phyloP scores from a whole-genome alignment of 2,888 invertebrate species.

The Epistrophe grossulariae region DNA sequence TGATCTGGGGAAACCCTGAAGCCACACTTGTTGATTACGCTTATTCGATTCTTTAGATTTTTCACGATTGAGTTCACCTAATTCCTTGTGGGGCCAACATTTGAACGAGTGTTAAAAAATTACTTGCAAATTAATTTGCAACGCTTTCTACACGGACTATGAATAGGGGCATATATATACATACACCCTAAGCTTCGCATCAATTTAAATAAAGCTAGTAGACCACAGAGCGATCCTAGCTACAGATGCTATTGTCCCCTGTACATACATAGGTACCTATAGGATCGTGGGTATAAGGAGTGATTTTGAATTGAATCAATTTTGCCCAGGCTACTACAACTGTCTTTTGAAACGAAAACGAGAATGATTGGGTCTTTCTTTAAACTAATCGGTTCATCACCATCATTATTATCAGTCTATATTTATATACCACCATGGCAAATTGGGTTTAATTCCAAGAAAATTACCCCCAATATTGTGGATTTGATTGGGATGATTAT shows the following conservation, averaged over 20 bases:
- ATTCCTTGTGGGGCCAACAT: no score
- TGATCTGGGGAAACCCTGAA: no score
- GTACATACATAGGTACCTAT: not conserved
- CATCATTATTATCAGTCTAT: not conserved
- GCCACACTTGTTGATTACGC: no score
- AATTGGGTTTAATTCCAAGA: conserved; percentile 43
- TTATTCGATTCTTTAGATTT: no score
- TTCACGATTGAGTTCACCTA: no score
- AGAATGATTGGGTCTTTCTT: conserved; percentile 24
- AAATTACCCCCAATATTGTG: conserved; percentile 17
- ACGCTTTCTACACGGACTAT: not conserved
- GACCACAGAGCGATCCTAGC: not conserved
- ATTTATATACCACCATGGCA: not conserved
- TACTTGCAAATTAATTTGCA: not conserved
- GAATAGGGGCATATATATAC: not conserved
- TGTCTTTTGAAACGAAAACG: conserved; percentile 23
- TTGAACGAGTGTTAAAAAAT: no score
- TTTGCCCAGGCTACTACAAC: not conserved
- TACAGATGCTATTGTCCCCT: not conserved
- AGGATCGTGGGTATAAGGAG: not conserved
- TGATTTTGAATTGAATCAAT: conserved; percentile 48
- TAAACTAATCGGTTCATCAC: conserved; percentile 35
- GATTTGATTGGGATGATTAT: conserved; percentile 33
- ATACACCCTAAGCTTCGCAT: not conserved
- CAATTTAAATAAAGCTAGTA: conserved; percentile 23